Evolutionary conservation across 2,888 invertebrate species (phyloP).

Genomic region (Hermaeophaga mercurialis): DNA sequence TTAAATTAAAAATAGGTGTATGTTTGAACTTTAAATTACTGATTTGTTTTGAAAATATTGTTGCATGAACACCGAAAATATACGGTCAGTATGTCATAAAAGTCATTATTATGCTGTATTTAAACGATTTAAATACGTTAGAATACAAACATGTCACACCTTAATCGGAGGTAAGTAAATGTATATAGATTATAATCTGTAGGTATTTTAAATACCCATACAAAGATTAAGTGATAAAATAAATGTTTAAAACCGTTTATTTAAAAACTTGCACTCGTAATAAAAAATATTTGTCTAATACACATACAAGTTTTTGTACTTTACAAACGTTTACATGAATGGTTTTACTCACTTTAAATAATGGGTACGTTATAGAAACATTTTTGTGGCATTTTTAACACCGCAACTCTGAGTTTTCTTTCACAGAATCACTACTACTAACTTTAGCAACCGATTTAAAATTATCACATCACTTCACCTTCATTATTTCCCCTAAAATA

Average conservation of each 20-base stretch:
- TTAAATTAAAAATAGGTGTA: too few species aligned
- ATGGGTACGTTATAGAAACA: constrained; percentile 12
- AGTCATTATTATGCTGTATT: constrained; percentile 8
- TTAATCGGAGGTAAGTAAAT: constrained; percentile 7
- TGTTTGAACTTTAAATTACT: too few species aligned
- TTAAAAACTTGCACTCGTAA: too few species aligned
- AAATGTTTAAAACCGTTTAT: too few species aligned
- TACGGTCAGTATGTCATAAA: constrained; percentile 10
- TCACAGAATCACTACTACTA: constrained; percentile 4
- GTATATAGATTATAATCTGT: constrained; percentile 2
- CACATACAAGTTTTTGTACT: not conserved
- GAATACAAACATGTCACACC: constrained; percentile 8
- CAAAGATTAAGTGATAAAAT: too few species aligned
- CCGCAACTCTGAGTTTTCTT: constrained; percentile 1
- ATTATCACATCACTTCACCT: constrained; percentile 11
- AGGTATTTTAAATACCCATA: constrained; percentile 1
- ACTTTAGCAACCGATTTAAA: not conserved
- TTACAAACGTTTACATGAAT: constrained; percentile 1
- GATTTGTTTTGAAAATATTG: too few species aligned
- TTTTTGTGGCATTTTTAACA: constrained; percentile 15
- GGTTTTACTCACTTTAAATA: constrained; percentile 20
- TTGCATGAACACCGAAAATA: too few species aligned
- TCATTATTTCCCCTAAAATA: constrained; percentile 23
- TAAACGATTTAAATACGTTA: constrained; percentile 11
- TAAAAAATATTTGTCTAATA: not conserved